These are phyloP conservation scores for Entomyzon cyanotis DNA, from an alignment of 2,113 vertebrate genomes.

Conservation along the genomic window DNA sequence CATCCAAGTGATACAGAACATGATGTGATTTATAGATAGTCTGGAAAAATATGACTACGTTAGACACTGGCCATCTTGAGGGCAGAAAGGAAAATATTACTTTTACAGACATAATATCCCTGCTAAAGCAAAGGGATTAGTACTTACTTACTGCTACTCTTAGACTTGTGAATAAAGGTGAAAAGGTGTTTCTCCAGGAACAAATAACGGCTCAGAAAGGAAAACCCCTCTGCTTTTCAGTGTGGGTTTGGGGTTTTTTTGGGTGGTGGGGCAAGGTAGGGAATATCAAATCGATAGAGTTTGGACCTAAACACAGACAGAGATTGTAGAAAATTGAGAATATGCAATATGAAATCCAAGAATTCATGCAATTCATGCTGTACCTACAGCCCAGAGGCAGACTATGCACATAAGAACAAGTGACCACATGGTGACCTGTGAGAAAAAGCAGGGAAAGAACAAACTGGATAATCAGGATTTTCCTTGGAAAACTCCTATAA, in stretches of 20 bases:
- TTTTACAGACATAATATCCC: neutral
- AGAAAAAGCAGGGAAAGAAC: neutral
- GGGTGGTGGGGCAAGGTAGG: no score
- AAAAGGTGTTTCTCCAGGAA: neutral
- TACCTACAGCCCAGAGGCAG: neutral
- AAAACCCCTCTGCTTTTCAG: neutral
- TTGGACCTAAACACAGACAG: neutral
- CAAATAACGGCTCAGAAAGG: neutral
- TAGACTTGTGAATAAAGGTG: neutral
- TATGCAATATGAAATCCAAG: neutral
- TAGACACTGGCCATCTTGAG: constrained; percentile 1
- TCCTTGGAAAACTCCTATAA: neutral
- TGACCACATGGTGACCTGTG: neutral
- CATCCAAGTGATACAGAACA: neutral
- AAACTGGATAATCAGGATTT: neutral
- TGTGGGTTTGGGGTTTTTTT: neutral
- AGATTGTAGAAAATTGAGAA: neutral
- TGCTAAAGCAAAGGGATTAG: neutral
- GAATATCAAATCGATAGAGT: neutral
- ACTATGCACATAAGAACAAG: neutral
- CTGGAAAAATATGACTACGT: neutral
- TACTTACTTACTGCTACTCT: neutral
- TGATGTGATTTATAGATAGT: neutral
- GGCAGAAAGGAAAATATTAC: neutral
- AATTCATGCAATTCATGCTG: neutral